Evolutionary conservation across 1,140 invertebrate genomes (phyloP).

Genomic region (Ceratina japonica): DNA sequence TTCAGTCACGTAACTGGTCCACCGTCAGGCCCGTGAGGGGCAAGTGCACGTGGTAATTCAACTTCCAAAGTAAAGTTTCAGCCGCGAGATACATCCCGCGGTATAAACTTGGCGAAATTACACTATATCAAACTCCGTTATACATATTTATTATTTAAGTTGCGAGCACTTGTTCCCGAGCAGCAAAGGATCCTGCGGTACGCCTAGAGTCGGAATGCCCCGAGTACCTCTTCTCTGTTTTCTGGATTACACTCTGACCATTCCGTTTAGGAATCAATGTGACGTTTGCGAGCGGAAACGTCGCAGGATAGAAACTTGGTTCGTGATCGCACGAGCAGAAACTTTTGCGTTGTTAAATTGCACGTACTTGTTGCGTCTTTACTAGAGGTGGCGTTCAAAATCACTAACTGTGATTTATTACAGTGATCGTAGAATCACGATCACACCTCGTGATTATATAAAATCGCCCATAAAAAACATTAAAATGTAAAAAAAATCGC

Average conservation of each 20-base stretch:
- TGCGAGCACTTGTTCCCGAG: slow-evolving; percentile 26
- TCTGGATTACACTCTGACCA: neutral
- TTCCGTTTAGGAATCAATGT: too few relatives aligned
- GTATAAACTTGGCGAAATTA: slow-evolving; percentile 57
- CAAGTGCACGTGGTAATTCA: slow-evolving; percentile 56
- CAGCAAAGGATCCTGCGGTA: slow-evolving; percentile 21
- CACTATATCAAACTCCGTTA: slow-evolving; percentile 40
- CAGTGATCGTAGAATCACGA: too few relatives aligned
- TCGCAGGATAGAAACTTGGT: too few relatives aligned
- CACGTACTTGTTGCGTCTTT: too few relatives aligned
- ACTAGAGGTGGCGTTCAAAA: too few relatives aligned
- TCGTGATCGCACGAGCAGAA: too few relatives aligned
- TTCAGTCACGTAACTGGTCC: slow-evolving; percentile 58
- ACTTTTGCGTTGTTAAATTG: too few relatives aligned
- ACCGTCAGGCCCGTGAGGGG: slow-evolving; percentile 32
- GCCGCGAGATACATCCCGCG: slow-evolving; percentile 39
- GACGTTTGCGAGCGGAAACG: too few relatives aligned
- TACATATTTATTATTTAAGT: slow-evolving; percentile 52
- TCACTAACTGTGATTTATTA: too few relatives aligned
- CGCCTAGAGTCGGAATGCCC: neutral
- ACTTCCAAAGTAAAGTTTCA: slow-evolving; percentile 53
- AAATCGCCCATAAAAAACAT: too few relatives aligned
- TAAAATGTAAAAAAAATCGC: too few relatives aligned
- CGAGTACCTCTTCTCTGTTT: neutral
- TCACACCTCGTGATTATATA: too few relatives aligned